Evolutionary conservation across 2,888 invertebrate species (phyloP), one percentile per base, ranked within the genome.

Genomic region (Rhopalosiphum nymphaeae): DNA sequence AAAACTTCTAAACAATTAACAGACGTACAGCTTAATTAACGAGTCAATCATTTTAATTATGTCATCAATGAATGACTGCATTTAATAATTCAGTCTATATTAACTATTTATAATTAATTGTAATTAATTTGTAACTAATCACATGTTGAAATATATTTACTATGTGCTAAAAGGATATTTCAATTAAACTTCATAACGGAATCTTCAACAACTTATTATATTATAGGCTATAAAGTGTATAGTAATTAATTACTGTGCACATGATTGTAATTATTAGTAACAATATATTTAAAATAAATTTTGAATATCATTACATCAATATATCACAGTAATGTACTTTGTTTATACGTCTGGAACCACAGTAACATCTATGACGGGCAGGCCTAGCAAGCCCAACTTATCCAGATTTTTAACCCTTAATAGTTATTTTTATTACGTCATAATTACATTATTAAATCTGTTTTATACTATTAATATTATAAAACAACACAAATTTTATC

Each of bases 61-160:
- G 13, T 56, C 42, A 29, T 56, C 56, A n/a, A 57, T 57, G 2
- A 42, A 57, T 88, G 36, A 36, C 29, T 88, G 87, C 10, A 25
- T 42, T 11, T 36, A 53, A 36, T n/a, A 36, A 88, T 56, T 26
- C 42, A 86, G 11, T n/a, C 46, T 87, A 87, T 87, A 87, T 49
- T 87, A 87, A 25, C 87, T 56, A 57, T 89, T 56, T 57, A 89
- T n/a, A 57, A 89, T 42, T 44, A 10, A 44, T 89, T 89, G 4
- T 36, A 89, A 89, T 88, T 88, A 56, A 78, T 78, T 89, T 89
- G 1, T 36, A 57, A 89, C 56, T 88, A 56, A 78, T 78, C 78
- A 86, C 13, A 86, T 86, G 16, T 46, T 7, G 13, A 86, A 46
- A 49, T 16, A 86, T 86, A 46, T 86, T 46, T 86, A 10, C 46